A percentile compares a stretch with the other conserved stretches of the same genome.
Conservation (phyloP, 2,888 invertebrate genomes). For the Diadegma fenestrale region DNA sequence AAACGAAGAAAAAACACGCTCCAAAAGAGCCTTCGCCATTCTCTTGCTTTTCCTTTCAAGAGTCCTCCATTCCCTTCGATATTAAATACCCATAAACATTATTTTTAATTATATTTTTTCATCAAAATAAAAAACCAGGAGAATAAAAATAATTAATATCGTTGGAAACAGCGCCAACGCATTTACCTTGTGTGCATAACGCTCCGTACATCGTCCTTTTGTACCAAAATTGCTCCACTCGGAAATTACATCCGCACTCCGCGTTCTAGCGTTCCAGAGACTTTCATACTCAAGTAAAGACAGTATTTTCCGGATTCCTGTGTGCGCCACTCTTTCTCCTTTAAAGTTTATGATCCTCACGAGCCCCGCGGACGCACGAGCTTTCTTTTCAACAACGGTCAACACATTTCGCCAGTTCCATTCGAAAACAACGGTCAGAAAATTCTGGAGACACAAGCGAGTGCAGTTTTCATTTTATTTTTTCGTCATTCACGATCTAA, state of each 20-base stretch:
- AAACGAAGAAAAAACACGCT: conserved; percentile 38
- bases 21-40: background rate
- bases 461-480: background rate
- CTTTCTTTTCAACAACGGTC: background rate
- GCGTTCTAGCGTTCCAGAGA: conserved; percentile 32
- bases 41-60: background rate
- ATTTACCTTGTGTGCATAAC: conserved; percentile 24
- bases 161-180: conserved; percentile 47
- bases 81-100: conserved; percentile 46
- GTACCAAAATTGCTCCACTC: conserved; percentile 66
- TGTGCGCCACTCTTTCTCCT: conserved; percentile 44
- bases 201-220: conserved; percentile 43
- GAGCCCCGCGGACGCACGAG: conserved; percentile 39
- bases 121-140: conserved; percentile 4
- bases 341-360: conserved; percentile 57
- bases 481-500: background rate
- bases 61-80: conserved; percentile 20
- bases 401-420: conserved; percentile 17
- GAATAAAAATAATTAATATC: conserved; percentile 36
- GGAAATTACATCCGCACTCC: conserved; percentile 72
- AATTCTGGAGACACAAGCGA: background rate
- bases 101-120: conserved; percentile 24
- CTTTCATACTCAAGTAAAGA: conserved; percentile 28
- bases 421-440: background rate
- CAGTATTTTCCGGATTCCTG: conserved; percentile 49